Base-by-base conservation (phyloP, 2,113 vertebrate species). In the Arothron firmamentum region DNA sequence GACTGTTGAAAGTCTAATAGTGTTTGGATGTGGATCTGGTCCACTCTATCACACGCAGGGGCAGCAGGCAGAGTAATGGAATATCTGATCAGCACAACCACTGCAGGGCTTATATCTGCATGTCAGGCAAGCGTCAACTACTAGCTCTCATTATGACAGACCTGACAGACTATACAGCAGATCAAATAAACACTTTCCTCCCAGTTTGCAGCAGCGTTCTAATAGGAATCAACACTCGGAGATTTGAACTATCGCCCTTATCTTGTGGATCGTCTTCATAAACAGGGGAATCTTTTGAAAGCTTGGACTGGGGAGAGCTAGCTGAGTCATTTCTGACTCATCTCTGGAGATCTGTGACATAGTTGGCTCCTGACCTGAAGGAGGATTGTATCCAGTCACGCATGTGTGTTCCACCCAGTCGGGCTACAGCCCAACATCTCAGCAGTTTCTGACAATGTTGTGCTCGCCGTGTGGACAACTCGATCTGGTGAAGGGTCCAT, bases 41-140 rank as follows among this genome's bases (percentile, higher is more conserved):
- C 65, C 71, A 74, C 79, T 82, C 82, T 65, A 78, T 87, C 82
- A 83, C 75, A 67, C 54, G 53, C 70, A 59, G 74, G 46, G 31
- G 42, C 42, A 65, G 67, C 73, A 60, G 63, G 55, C 67, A 59
- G 62, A 69, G 63, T 77, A 67, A 82, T 83, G 72, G 80, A 81
- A 85, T 87, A 86, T 87, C 82, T 79, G 70, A 87, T 84, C 75
- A 81, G 76, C 51, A 6, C 65, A 62, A 64, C 79, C 75, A 82
- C 52, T 0, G 50, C 6, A 7, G n/a, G 4, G 43, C 52, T 64
- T 59, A 81, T 67, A 77, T 68, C 52, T 59, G 57, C 34, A 72
- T 55, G 43, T 52, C 23, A 12, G 52, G 59, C 58, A 47, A 74
- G 65, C 55, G 67, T 59, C 58, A 46, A 72, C 19, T 18, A 2